Evolutionary conservation across 2,888 invertebrate species (phyloP).

Genomic region (Aporophyla lueneburgensis): DNA sequence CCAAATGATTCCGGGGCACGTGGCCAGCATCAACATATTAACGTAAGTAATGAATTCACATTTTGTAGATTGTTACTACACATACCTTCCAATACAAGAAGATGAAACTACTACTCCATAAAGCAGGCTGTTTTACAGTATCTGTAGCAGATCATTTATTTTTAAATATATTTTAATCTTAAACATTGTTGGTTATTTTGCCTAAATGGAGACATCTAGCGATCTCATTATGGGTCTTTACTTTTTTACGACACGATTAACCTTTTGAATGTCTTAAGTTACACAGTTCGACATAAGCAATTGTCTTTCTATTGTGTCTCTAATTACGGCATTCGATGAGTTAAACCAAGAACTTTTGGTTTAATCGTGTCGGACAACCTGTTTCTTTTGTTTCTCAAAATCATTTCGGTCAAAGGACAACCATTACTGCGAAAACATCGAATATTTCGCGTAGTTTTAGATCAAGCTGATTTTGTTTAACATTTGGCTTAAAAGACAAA

Average conservation of each 20-base stretch:
- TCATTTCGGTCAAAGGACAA: background rate
- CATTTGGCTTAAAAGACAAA: background rate
- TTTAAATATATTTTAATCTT: background rate
- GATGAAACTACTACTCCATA: too few relatives aligned
- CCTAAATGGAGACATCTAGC: background rate
- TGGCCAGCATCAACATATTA: conserved; percentile 17
- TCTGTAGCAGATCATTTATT: background rate
- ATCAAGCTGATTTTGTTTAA: background rate
- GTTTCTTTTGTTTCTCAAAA: background rate
- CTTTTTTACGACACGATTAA: background rate
- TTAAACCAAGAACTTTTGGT: background rate
- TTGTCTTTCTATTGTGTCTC: too few relatives aligned
- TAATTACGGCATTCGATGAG: too few relatives aligned
- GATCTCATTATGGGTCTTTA: background rate
- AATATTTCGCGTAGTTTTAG: background rate
- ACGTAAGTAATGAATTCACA: conserved; percentile 31
- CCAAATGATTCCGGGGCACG: conserved; percentile 9
- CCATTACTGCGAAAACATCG: background rate
- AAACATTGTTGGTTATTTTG: background rate
- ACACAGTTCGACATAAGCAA: too few relatives aligned
- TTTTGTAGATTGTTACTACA: conserved; percentile 38
- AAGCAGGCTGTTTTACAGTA: too few relatives aligned
- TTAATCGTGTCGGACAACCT: background rate
- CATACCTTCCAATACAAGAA: conserved; percentile 11
- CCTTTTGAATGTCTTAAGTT: too few relatives aligned